Base-by-base conservation (phyloP, 2,797 vertebrate species). In the Sternotherus odoratus region DNA sequence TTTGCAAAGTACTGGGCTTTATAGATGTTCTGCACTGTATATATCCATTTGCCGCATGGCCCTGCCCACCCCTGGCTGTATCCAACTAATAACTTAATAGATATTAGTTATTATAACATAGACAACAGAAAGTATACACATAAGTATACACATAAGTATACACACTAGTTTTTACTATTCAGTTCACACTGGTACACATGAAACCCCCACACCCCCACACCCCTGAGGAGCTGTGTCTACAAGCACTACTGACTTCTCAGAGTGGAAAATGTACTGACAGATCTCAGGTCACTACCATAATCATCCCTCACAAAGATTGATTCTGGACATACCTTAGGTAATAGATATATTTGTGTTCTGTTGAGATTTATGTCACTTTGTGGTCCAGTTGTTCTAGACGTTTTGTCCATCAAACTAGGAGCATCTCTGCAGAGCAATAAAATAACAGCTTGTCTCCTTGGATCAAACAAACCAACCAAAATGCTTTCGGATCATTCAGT, bases 191-290 rank as follows among this genome's bases (percentile, higher is more conserved):
- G 96, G 95, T 95, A 91, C 83, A 82, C 89, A 57, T 95, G 89
- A 88, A 88, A 93, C 43, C 49, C 19, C 5, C 48, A 23, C 36
- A 16, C 23, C 36, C 19, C 1, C n/a, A n/a, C n/a, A 66, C 69
- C 95, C 96, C 95, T 91, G 93, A 95, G 95, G 96, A 93, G 28
- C 63, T 91, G 81, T 96, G 92, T 95, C 96, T 97, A 39, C 92
- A 97, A 96, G 88, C 95, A 87, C 96, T 92, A 90, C 90, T 92
- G 91, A 96, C 94, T 97, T 95, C 89, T 98, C 97, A 96, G 95
- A 96, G 94, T 53, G 23, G 95, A 96, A 98, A 97, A 97, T 85
- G 94, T 93, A 97, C 88, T 97, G 96, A 97, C 97, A 98, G 95
- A 96, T 97, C 93, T 97, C 90, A 90, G 96, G 96, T 98, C 97